Conservation (phyloP, 2,113 vertebrate species). For the Gnathonemus longibarbis region DNA sequence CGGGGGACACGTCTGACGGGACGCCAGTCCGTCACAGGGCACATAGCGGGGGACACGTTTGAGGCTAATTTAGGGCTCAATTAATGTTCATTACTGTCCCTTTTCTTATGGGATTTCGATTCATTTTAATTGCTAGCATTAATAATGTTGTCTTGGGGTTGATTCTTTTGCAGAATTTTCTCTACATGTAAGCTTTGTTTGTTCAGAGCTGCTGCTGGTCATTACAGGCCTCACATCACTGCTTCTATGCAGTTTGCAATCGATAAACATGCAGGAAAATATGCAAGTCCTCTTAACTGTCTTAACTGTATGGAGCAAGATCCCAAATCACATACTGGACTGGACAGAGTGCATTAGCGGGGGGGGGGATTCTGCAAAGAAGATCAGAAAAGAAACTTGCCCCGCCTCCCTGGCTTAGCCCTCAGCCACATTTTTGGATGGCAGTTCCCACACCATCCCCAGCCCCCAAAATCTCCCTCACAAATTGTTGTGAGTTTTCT, state of each 20-base stretch:
- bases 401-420: constrained; percentile 10
- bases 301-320: neutral
- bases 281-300: neutral
- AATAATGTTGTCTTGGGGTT: neutral
- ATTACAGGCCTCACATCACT: neutral
- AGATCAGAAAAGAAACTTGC: constrained; percentile 15
- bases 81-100: neutral
- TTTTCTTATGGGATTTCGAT: neutral
- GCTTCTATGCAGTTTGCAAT: neutral
- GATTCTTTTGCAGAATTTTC: neutral
- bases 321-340: neutral
- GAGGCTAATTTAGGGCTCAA: neutral
- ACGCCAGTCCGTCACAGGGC: no score
- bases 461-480: constrained; percentile 16
- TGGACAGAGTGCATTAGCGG: neutral
- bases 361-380: neutral
- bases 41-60: no score
- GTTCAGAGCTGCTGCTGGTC: neutral
- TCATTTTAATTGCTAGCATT: neutral
- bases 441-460: constrained; percentile 27
- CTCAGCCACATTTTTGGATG: constrained; percentile 23
- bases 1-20: no score
- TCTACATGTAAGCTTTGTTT: neutral
- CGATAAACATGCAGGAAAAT: neutral
- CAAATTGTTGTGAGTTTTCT: constrained; percentile 43